Evolutionary conservation across 2,797 vertebrate species (phyloP), one percentile per base, ranked within the genome.

Genomic region (Cyclura pinguis): DNA sequence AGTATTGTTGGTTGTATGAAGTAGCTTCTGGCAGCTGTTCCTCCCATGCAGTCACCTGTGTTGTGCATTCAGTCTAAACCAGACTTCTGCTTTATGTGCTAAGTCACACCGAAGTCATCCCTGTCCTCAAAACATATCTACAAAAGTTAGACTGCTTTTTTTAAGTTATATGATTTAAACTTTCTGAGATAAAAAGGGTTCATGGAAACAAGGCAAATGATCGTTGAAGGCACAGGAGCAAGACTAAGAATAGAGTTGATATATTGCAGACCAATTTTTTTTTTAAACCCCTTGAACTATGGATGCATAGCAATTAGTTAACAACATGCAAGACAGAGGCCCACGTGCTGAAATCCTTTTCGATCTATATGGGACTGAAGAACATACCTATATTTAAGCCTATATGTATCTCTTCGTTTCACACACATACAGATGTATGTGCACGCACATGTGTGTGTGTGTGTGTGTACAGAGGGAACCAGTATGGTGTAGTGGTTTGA

Each of bases 281-380:
- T 47, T 47, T 47, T 47, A 47, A 47, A 42, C 42, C 42, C 4
- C 42, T 72, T n/a, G 91, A 50, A n/a, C 85, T 24, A 47, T 27
- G 20, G 64, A 13, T 83, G 0, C 6, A 22, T 80, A 90, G 84
- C 38, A 91, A 20, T 10, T 74, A 91, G 24, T 64, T 90, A 89
- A 90, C 57, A 12, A 83, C 88, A 91, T 64, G 74, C 91, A 84
- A 0, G 4, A 35, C 27, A 42, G 42, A 47, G 2, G 8, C 73
- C 16, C 13, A 7, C 27, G 50, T 81, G 35, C 13, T 10, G 59
- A 72, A 81, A 55, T 35, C 32, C 5, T 81, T 80, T 38, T 13
- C 13, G 12, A 13, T 55, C 1, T 29, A 57, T 2, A 29, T 57
- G 35, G 4, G 12, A 32, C 3, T 62, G 52, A 22, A 35, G 3